These are phyloP conservation scores for Orthonyx spaldingii DNA, from an alignment of 2,113 vertebrate species.

Conservation along the genomic window DNA sequence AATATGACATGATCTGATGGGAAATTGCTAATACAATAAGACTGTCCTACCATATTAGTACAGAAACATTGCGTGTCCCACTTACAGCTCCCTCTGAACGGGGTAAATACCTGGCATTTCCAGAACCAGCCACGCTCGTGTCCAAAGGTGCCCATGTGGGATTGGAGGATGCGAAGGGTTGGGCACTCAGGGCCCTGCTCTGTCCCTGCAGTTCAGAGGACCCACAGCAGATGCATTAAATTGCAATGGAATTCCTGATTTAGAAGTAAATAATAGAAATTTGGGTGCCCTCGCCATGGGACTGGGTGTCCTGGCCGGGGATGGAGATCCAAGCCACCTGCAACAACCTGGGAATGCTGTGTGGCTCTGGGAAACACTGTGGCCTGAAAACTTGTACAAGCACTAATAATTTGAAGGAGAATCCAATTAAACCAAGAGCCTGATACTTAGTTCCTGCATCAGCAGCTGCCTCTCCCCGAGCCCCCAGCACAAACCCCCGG, in stretches of 20 bases:
- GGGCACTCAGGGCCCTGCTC: accelerated
- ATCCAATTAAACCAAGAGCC: not conserved
- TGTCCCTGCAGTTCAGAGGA: accelerated
- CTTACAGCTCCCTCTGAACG: not conserved
- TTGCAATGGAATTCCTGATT: not conserved
- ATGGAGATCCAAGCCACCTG: accelerated
- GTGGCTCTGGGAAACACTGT: accelerated
- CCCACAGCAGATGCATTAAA: not conserved
- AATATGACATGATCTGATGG: conserved; percentile 67
- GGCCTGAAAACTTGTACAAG: not conserved
- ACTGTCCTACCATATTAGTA: conserved; percentile 31
- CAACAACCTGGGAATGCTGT: accelerated
- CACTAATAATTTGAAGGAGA: not conserved
- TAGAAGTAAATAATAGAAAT: not conserved
- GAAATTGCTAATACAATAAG: conserved; percentile 65
- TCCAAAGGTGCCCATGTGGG: not conserved
- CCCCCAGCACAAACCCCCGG: accelerated
- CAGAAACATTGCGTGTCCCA: not conserved
- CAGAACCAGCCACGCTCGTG: accelerated
- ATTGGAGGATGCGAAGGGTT: accelerated
- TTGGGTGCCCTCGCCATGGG: not conserved
- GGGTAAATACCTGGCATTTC: not conserved
- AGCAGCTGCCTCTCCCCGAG: not conserved
- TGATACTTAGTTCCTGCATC: accelerated
- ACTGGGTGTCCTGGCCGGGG: not conserved